Evolutionary conservation across 2,888 invertebrate species (phyloP).

Genomic region (Acronicta leporina): DNA sequence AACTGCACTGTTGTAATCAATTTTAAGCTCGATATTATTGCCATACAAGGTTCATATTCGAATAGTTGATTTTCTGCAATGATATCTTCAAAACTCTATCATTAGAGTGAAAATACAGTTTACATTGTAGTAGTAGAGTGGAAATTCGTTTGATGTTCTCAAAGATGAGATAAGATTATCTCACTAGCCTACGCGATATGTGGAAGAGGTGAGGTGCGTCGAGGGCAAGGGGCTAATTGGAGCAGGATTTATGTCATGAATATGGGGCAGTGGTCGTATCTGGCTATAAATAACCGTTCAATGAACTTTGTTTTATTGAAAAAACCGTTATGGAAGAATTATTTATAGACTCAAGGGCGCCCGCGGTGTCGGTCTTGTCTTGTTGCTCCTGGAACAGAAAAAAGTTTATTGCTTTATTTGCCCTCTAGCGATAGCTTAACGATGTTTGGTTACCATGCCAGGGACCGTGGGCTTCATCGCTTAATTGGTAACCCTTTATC

Average conservation of each 20-base stretch:
- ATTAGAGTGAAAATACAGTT: slow-evolving; percentile 69
- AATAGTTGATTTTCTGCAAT: slow-evolving; percentile 19
- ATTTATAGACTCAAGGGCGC: slow-evolving; percentile 29
- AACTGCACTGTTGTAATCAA: slow-evolving; percentile 50
- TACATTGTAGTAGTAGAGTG: slow-evolving; percentile 61
- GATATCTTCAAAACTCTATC: slow-evolving; percentile 54
- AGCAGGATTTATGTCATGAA: slow-evolving; percentile 19
- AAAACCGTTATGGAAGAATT: slow-evolving; percentile 34
- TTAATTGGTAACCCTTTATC: not conserved
- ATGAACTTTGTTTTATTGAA: slow-evolving; percentile 38
- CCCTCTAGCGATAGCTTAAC: slow-evolving; percentile 28
- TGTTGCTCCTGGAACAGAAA: slow-evolving; percentile 12
- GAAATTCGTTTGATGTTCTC: slow-evolving; percentile 54
- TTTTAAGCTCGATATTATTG: slow-evolving; percentile 56
- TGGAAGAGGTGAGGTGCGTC: slow-evolving; percentile 3
- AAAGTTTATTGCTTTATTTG: slow-evolving; percentile 19
- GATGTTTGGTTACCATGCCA: not conserved
- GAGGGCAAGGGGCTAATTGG: slow-evolving; percentile 13
- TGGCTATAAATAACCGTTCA: slow-evolving; percentile 25
- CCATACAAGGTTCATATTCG: slow-evolving; percentile 57
- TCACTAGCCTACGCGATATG: not conserved
- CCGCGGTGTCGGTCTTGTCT: slow-evolving; percentile 7
- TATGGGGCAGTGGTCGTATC: slow-evolving; percentile 5
- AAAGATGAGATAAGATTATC: slow-evolving; percentile 31
- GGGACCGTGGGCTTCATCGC: not conserved